Evolutionary conservation across 2,797 vertebrate genomes (phyloP).

Genomic region (Rhinatrema bivittatum): DNA sequence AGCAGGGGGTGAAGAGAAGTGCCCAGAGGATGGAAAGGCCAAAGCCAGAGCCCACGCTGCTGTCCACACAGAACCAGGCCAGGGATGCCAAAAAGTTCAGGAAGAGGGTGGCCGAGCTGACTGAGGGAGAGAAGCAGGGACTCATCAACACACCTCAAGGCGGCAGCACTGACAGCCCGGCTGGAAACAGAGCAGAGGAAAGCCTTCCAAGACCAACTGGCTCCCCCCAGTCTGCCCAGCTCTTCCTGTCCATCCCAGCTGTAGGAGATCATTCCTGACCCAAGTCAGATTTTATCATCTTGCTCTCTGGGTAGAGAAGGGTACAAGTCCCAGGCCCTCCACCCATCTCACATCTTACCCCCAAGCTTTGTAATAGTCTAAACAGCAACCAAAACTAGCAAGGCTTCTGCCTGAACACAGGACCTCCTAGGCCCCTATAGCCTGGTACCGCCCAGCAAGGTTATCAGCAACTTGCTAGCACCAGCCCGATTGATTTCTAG

Average conservation of each 20-base stretch:
- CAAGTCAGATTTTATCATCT: too few species aligned
- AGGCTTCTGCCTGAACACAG: background rate
- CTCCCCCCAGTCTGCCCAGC: too few species aligned
- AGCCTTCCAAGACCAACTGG: too few species aligned
- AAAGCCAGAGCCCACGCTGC: conserved; percentile 56
- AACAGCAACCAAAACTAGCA: too few species aligned
- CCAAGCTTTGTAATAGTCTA: too few species aligned
- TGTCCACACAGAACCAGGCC: conserved; percentile 73
- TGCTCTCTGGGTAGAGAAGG: too few species aligned
- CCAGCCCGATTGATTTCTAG: too few species aligned
- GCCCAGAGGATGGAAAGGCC: conserved; percentile 91
- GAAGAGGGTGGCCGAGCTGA: conserved; percentile 55
- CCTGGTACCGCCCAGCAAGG: rapidly evolving
- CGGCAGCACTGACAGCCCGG: too few species aligned
- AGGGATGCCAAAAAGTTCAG: conserved; percentile 83
- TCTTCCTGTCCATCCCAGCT: too few species aligned
- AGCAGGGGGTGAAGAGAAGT: conserved; percentile 87
- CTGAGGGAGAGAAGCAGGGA: conserved; percentile 17
- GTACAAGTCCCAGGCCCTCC: background rate
- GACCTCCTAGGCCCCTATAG: background rate
- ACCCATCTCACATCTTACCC: background rate
- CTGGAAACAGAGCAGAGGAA: too few species aligned
- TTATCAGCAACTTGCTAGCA: too few species aligned
- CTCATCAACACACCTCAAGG: background rate
- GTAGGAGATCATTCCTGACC: too few species aligned